phyloP scores from a whole-genome alignment of 2,113 vertebrate genomes.

The Hypanus sabinus region DNA sequence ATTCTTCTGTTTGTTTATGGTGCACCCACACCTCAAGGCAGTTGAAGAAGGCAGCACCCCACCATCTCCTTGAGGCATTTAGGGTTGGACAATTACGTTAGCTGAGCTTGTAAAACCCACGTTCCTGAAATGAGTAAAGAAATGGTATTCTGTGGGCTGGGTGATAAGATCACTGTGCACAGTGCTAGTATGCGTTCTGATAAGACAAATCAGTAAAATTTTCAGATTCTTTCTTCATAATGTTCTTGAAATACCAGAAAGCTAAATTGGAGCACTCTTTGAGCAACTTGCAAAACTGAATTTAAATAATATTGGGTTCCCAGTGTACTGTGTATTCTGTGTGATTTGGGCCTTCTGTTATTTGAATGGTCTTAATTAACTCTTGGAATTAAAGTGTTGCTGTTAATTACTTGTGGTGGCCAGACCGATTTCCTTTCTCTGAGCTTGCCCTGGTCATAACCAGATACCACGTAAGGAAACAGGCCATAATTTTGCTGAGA shows the following conservation, averaged over 20 bases:
- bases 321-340: background rate
- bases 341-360: background rate
- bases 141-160: no score
- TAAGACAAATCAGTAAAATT: background rate
- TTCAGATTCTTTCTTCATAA: background rate
- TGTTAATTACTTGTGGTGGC: background rate
- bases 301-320: background rate
- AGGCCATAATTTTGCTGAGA: no score
- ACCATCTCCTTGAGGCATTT: no score
- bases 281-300: background rate
- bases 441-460: conserved; percentile 42
- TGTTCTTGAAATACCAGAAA: background rate
- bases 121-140: no score
- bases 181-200: background rate
- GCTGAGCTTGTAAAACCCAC: no score
- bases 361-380: background rate
- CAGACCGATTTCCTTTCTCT: background rate
- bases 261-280: background rate
- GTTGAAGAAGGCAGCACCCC: no score
- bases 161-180: background rate
- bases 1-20: no score
- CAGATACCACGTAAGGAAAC: conserved; percentile 44
- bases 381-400: background rate
- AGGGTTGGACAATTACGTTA: no score
- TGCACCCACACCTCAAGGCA: no score